Percentiles rank a stretch among this genome's conserved stretches.
Conservation (phyloP, 1,140 invertebrate genomes). For the Antheraea pernyi region DNA sequence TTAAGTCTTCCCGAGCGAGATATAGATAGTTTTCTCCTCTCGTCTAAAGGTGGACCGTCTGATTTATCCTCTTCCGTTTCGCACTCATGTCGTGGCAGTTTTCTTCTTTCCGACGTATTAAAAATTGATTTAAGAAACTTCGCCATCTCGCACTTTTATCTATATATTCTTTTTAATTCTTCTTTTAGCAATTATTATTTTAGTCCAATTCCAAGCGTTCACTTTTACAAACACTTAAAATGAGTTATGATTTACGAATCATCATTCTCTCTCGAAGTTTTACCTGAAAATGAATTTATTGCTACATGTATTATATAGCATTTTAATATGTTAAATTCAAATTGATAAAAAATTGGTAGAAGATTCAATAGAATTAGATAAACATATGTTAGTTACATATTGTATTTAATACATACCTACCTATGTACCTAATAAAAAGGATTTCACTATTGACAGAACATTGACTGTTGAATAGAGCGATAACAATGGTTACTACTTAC, state of each 20-base stretch:
- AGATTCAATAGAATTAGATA: too few species aligned
- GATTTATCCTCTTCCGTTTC: conserved; percentile 44
- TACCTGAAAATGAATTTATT: too few species aligned
- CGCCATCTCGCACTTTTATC: conserved; percentile 44
- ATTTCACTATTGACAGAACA: neutral
- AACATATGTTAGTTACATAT: too few species aligned
- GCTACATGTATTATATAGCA: too few species aligned
- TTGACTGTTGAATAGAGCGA: neutral
- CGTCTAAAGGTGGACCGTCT: conserved; percentile 46
- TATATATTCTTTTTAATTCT: neutral
- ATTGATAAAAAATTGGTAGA: too few species aligned
- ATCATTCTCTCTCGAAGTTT: too few species aligned
- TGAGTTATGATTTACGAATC: too few species aligned
- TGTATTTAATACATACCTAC: too few species aligned
- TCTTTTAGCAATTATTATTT: neutral
- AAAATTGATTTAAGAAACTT: conserved; percentile 75
- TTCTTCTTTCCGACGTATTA: conserved; percentile 52
- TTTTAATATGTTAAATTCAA: too few species aligned
- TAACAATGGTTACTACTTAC: conserved; percentile 4
- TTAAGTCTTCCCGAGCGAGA: conserved; percentile 73
- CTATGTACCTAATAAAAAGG: too few species aligned
- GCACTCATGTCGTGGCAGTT: conserved; percentile 36
- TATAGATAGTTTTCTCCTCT: conserved; percentile 67
- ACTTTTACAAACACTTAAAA: too few species aligned
- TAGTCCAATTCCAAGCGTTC: too few species aligned